phyloP scores from a whole-genome alignment of 2,113 vertebrate species.

The Nothocercus nigrocapillus region DNA sequence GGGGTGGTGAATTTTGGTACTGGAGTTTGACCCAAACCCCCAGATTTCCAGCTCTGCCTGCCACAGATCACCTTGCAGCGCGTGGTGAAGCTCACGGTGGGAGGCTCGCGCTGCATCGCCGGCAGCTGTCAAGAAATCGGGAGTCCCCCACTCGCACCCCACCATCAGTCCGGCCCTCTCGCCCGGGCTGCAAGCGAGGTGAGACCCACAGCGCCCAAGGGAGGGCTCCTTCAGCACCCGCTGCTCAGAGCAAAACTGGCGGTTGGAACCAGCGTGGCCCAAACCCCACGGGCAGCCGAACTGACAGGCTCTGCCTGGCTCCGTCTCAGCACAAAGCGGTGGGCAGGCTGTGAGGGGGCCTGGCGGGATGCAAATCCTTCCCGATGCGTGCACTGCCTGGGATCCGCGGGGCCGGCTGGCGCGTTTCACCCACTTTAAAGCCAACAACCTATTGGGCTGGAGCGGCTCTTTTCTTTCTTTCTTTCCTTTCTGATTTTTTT shows the following conservation, averaged over 20 bases:
- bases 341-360: neutral
- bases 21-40: neutral
- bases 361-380: slow-evolving; percentile 21
- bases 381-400: neutral
- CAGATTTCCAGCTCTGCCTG: neutral
- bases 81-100: neutral
- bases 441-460: slow-evolving; percentile 41
- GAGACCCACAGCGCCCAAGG: neutral
- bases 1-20: neutral
- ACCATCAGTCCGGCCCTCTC: neutral
- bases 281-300: neutral
- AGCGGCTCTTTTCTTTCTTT: slow-evolving; percentile 46
- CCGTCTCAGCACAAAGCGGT: neutral
- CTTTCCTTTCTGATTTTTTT: neutral
- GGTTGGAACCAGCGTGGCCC: rapidly evolving
- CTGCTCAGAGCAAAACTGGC: neutral
- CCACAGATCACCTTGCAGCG: neutral
- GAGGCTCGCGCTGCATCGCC: neutral
- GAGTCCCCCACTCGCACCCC: neutral
- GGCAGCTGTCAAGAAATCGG: neutral
- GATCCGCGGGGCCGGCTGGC: neutral
- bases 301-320: neutral
- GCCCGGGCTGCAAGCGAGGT: neutral
- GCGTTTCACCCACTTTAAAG: neutral
- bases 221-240: neutral